Evolutionary conservation across 1,140 invertebrate species (phyloP), one percentile per base, ranked within the genome.

Genomic region (Drosophila ohnishii): DNA sequence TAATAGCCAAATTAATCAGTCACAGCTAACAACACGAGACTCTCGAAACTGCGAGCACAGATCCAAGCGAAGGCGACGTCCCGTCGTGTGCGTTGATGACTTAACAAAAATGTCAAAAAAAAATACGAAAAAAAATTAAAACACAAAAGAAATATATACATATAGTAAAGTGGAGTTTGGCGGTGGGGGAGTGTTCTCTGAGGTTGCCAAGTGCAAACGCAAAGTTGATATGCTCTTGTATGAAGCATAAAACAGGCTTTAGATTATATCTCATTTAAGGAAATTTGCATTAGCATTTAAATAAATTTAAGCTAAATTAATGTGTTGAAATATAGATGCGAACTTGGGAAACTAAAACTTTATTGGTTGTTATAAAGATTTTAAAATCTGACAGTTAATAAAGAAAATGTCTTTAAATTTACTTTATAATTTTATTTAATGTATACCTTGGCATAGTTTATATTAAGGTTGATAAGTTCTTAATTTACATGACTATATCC

Each of bases 1-100:
- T 88, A 88, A 88, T 88, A 88, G 84, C 85, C 84, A 88, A 88
- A 88, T 88, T 88, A 88, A 88, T 88, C 84, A 88, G 84, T 88
- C 84, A 89, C 84, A 88, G 84, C 75, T 83, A 87, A 87, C 83
- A 87, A 74, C 79, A 81, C 72, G 86, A 67, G 70, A 86, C 73
- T 44, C 80, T 71, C 53, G 48, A 51, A 75, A 22, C 53, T 53
- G 58, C 71, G 80, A 82, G 60, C 71, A 74, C 64, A 51, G 73
- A 50, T 75, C 65, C 56, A 65, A 55, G 48, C 65, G 56, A 61
- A 75, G 28, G 62, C 72, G 81, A 61, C 70, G 77, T 84, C 85
- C 84, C 77, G 85, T 61, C 60, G 80, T 75, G 80, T 80, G 80
- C 73, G 77, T 67, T 88, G 84, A 88, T 88, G 84, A 88, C 84